Evolutionary conservation across 2,888 invertebrate species (phyloP).

Genomic region (Shargacucullia verbasci): DNA sequence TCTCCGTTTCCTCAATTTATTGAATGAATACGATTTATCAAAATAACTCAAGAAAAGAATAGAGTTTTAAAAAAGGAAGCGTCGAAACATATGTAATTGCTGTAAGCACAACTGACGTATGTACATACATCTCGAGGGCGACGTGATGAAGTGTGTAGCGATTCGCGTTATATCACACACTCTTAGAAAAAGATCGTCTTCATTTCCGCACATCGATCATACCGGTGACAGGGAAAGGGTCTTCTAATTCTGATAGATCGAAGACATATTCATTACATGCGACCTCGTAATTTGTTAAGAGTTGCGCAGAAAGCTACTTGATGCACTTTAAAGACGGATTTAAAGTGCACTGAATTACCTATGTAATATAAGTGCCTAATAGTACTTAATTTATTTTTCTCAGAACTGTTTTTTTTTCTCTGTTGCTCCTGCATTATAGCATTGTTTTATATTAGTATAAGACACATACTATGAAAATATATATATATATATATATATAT

Average conservation of each 20-base stretch:
- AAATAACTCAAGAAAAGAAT: no score
- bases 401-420: neutral
- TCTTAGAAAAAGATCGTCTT: conserved; percentile 86
- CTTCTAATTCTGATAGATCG: conserved; percentile 87
- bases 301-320: conserved; percentile 21
- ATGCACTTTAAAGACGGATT: conserved; percentile 40
- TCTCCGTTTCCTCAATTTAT: no score
- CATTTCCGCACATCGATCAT: conserved; percentile 88
- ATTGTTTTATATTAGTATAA: no score
- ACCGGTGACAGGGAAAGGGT: conserved; percentile 82
- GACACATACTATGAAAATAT: neutral
- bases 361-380: no score
- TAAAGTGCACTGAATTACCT: no score
- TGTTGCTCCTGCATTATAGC: neutral
- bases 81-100: conserved; percentile 7
- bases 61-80: no score
- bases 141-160: conserved; percentile 67
- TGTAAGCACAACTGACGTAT: conserved; percentile 18
- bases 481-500: no score
- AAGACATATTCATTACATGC: conserved; percentile 80
- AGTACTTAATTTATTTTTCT: no score
- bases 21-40: no score
- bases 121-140: conserved; percentile 23
- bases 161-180: conserved; percentile 74
- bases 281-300: conserved; percentile 71